phyloP scores from a whole-genome alignment of 2,113 vertebrate species.

The Scatophagus argus region DNA sequence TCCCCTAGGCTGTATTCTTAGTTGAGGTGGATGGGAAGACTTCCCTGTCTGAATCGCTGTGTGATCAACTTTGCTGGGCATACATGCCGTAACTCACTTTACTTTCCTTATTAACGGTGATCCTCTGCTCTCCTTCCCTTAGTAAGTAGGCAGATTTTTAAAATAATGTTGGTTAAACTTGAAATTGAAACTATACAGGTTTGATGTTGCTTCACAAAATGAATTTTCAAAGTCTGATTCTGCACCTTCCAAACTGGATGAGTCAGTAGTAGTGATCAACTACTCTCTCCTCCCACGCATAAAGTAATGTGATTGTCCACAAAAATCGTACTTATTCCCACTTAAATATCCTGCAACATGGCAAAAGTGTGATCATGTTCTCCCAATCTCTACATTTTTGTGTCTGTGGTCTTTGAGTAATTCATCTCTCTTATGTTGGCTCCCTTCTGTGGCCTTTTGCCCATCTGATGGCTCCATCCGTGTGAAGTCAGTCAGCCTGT shows the following conservation, averaged over 20 bases:
- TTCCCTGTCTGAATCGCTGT: slow-evolving; percentile 15
- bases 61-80: neutral
- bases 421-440: neutral
- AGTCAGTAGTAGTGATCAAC: neutral
- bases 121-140: neutral
- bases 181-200: neutral
- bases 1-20: slow-evolving; percentile 44
- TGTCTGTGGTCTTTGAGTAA: neutral
- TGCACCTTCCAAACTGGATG: neutral
- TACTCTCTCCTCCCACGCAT: neutral
- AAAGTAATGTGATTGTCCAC: neutral
- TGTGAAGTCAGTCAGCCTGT: slow-evolving; percentile 36
- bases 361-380: neutral
- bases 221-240: too few relatives aligned
- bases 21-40: slow-evolving; percentile 20
- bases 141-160: neutral
- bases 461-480: slow-evolving; percentile 17
- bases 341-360: neutral
- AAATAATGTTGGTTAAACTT: neutral
- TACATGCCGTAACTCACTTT: neutral
- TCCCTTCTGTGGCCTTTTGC: neutral
- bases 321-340: neutral
- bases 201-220: too few relatives aligned
- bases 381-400: neutral
- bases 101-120: neutral